Percentiles rank a stretch among this genome's conserved stretches.
Evolutionary conservation across 2,113 vertebrate species (phyloP).

Genomic region (Phrynosoma platyrhinos): DNA sequence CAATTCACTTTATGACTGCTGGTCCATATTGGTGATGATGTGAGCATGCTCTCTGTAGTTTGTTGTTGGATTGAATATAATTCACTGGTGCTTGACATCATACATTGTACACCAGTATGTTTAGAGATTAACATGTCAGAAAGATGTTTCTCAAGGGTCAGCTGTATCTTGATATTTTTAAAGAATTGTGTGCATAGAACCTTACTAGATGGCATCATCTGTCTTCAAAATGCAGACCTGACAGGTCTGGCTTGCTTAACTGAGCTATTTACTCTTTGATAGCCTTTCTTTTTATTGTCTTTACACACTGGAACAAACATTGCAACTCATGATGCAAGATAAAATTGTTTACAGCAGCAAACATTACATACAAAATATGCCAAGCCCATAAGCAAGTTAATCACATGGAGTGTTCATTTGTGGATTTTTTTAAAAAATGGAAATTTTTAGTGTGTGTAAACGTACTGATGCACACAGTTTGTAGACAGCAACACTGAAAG

Average conservation of each 20-base stretch:
- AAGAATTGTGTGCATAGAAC: slow-evolving; percentile 28
- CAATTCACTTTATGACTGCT: slow-evolving; percentile 3
- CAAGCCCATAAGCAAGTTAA: not conserved
- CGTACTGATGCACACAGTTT: not conserved
- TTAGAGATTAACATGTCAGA: slow-evolving; percentile 29
- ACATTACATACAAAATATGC: slow-evolving; percentile 4
- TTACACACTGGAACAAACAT: slow-evolving; percentile 22
- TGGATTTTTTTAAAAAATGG: not conserved
- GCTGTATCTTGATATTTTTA: not conserved
- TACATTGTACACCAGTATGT: slow-evolving; percentile 24
- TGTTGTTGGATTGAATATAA: slow-evolving; percentile 24
- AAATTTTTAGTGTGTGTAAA: not conserved
- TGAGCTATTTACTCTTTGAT: slow-evolving; percentile 25
- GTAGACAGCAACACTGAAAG: not conserved
- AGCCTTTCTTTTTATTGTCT: slow-evolving; percentile 16
- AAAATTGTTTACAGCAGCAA: slow-evolving; percentile 4
- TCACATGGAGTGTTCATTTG: not conserved
- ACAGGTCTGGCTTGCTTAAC: not conserved
- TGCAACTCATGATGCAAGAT: slow-evolving; percentile 17
- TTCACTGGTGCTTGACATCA: slow-evolving; percentile 8
- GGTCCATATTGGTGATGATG: not conserved
- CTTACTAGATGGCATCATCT: not conserved
- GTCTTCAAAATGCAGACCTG: slow-evolving; percentile 2
- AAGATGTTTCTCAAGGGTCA: accelerated
- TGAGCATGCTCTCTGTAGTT: not conserved